phyloP scores from a whole-genome alignment of 2,888 invertebrate species.

The Mallateleia sp. region DNA sequence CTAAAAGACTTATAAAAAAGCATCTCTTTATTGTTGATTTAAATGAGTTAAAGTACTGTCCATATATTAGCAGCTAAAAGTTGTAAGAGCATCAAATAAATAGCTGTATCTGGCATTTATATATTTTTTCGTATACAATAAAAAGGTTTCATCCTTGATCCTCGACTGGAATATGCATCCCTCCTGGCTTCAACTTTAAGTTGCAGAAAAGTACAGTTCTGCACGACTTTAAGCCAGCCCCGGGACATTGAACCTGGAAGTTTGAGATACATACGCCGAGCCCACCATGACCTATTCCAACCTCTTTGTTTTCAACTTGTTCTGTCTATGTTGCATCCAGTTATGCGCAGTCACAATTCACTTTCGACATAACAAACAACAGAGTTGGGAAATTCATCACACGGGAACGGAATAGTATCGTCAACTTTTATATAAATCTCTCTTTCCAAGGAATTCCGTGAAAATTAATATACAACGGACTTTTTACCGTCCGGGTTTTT shows the following conservation, averaged over 20 bases:
- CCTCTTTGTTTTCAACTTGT: conserved; percentile 61
- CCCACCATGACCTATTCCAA: conserved; percentile 46
- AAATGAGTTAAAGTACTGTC: background rate
- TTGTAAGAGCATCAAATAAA: background rate
- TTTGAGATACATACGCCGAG: conserved; percentile 27
- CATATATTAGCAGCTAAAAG: background rate
- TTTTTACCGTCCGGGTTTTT: conserved; percentile 14
- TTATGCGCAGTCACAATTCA: conserved; percentile 65
- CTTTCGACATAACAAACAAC: conserved; percentile 70
- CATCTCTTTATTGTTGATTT: no score
- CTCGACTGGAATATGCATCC: conserved; percentile 17
- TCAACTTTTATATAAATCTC: conserved; percentile 72
- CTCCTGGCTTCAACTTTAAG: conserved; percentile 28
- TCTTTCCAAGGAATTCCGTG: conserved; percentile 28
- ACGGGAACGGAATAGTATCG: conserved; percentile 52
- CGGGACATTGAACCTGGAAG: conserved; percentile 53
- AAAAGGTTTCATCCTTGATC: background rate
- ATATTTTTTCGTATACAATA: background rate
- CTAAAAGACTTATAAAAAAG: no score
- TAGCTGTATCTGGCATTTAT: background rate
- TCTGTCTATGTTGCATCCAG: conserved; percentile 33
- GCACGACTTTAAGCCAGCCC: conserved; percentile 33
- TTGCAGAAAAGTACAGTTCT: conserved; percentile 40
- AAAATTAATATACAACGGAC: conserved; percentile 44
- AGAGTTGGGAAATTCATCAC: conserved; percentile 61